Evolutionary conservation across 1,140 invertebrate species (phyloP), one percentile per base, ranked within the genome.

Genomic region (Battus philenor): DNA sequence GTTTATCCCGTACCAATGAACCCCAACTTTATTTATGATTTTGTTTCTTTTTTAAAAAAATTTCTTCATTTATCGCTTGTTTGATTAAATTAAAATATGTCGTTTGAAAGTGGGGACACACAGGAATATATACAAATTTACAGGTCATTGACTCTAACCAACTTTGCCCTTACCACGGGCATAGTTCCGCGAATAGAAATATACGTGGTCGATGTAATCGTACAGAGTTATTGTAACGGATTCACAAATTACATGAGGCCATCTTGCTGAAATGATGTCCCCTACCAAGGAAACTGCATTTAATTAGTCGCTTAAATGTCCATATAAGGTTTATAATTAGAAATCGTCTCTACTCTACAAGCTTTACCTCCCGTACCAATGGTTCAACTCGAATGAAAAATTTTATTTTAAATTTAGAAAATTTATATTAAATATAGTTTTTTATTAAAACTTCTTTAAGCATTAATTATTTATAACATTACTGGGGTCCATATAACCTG

Each of bases 311-410:
- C 33, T 57, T 53, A 54, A 59, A 52, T 47, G 44, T 54, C 56
- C 54, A 67, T 67, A 55, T 56, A 51, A 29, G 36, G 47, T 34
- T 49, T 63, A 63, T 53, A 57, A 59, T 57, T 67, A 67, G 59
- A 46, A 48, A 20, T 55, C 49, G 26, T 39, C 54, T 52, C 16
- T 9, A 1, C 16, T 18, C 9, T 22, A 17, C 20, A 47, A 49
- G 29, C 29, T 26, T 44, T 47, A 39, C 13, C 16, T 34, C 16
- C 11, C 33, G 6, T 54, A 59, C 59, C 34, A 53, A 31, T 22
- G n/a, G 31, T 15, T 38, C 2, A 1, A 2, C 3, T 29, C 24
- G 8, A 2, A 29, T 1, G 4, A 4, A 10, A n/a, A 29, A 29
- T 9, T 8, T 10, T 10, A 29, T 10, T 29, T 29, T 29, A 3